Evolutionary conservation across 2,888 invertebrate genomes (phyloP).

Genomic region (Caenorhabditis japonica): DNA sequence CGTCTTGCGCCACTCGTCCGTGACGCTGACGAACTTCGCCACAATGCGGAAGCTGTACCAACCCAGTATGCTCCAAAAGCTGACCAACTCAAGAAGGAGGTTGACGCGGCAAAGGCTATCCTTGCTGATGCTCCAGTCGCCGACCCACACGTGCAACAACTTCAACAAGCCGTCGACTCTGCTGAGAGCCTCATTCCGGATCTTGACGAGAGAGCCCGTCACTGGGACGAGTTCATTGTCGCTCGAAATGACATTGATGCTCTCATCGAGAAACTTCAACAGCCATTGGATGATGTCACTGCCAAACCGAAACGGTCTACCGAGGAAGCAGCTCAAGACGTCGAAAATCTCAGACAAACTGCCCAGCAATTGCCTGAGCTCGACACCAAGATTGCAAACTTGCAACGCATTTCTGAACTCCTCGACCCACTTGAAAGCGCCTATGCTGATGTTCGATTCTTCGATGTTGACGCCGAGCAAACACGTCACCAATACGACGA

Average conservation of each 20-base stretch:
- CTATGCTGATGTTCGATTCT: slow-evolving; percentile 65
- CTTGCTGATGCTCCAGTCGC: slow-evolving; percentile 34
- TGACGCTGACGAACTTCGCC: slow-evolving; percentile 30
- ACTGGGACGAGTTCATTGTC: slow-evolving; percentile 63
- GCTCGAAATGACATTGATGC: slow-evolving; percentile 60
- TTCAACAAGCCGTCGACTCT: slow-evolving; percentile 37
- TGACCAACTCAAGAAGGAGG: slow-evolving; percentile 52
- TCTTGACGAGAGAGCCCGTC: slow-evolving; percentile 54
- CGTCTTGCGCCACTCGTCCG: too few species aligned
- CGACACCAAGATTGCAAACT: slow-evolving; percentile 42
- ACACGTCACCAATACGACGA: slow-evolving; percentile 63
- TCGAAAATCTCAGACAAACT: slow-evolving; percentile 24
- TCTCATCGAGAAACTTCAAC: slow-evolving; percentile 53
- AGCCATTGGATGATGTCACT: slow-evolving; percentile 47
- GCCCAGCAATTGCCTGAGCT: slow-evolving; percentile 31
- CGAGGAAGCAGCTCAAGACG: slow-evolving; percentile 46
- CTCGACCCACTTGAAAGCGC: slow-evolving; percentile 67
- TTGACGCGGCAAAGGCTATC: slow-evolving; percentile 42
- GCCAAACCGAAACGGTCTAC: slow-evolving; percentile 38
- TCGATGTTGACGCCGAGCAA: slow-evolving; percentile 69
- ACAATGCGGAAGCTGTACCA: slow-evolving; percentile 60
- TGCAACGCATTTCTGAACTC: slow-evolving; percentile 65
- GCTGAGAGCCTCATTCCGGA: slow-evolving; percentile 30
- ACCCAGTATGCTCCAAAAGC: slow-evolving; percentile 57
- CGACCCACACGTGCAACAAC: slow-evolving; percentile 44